A percentile compares a stretch with the other conserved stretches of the same genome.
Conservation (phyloP, 2,113 vertebrate genomes). For the Paradoxurus hermaphroditus region DNA sequence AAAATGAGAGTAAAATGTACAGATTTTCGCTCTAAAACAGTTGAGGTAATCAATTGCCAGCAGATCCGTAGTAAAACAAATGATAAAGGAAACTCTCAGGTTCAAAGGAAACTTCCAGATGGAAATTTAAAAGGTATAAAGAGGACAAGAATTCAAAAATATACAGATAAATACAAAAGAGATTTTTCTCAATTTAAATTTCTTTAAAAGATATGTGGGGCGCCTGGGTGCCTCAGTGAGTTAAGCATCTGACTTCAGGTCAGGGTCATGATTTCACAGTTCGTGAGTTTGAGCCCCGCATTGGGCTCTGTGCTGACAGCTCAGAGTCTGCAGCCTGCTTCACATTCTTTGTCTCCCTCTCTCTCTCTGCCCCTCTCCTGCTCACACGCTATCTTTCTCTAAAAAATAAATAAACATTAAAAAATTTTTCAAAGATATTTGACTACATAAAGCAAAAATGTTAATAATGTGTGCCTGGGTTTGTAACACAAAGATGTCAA, state of each 20-base stretch:
- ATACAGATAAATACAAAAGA: not conserved
- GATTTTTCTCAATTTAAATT: not conserved
- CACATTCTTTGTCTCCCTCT: too few relatives aligned
- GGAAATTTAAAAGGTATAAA: conserved; percentile 29
- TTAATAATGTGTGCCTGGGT: not conserved
- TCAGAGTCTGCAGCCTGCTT: too few relatives aligned
- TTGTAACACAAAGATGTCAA: not conserved
- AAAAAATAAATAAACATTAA: too few relatives aligned
- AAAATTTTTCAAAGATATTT: not conserved
- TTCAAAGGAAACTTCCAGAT: not conserved
- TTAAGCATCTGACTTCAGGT: too few relatives aligned
- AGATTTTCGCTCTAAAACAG: not conserved
- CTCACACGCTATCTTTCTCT: too few relatives aligned
- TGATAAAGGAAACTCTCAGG: conserved; percentile 3
- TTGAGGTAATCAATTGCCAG: not conserved
- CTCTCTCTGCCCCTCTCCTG: too few relatives aligned
- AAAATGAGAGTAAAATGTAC: not conserved
- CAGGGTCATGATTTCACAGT: too few relatives aligned
- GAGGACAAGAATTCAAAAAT: not conserved
- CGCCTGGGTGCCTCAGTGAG: too few relatives aligned
- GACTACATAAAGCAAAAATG: not conserved
- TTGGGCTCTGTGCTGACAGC: too few relatives aligned
- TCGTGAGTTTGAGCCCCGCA: too few relatives aligned
- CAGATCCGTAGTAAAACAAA: not conserved
- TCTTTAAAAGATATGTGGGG: not conserved